Evolutionary conservation across 2,113 vertebrate genomes (phyloP), one percentile per base, ranked within the genome.

Genomic region (Notothenia rossii): DNA sequence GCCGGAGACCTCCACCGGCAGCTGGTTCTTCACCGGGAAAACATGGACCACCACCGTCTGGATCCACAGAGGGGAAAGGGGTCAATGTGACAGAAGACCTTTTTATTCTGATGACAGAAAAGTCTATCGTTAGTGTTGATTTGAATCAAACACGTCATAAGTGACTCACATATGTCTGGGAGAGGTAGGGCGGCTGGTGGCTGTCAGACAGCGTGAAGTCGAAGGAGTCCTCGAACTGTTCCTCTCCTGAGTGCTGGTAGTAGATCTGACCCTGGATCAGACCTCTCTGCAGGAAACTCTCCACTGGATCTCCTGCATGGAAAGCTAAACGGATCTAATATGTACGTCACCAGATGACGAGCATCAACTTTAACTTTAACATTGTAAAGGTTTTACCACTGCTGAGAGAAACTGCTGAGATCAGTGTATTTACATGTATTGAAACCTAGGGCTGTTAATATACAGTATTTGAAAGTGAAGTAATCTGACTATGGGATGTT

Each of bases 21-120:
- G 83, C 92, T 95, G 94, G 89, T 96, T 94, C 81, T 96, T 95
- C 73, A 96, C 93, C 11, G 89, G 40, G 71, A 89, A 95, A 40
- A 97, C 85, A 0, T 75, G 83, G 76, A 94, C 86, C 73, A 95
- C 89, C 85, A 95, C 83, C 1, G 81, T 95, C 94, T 96, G 84
- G 8, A 81, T 1, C n/a, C 49, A 20, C 1, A 11, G 53, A 13
- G 9, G 5, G 9, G 25, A 22, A 10, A 48, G 3, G 18, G 15
- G 0, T 29, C 15, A 67, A 48, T 4, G 25, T 22, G 55, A 50
- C 40, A 7, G 40, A n/a, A 45, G 0, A 17, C 12, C 13, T 8
- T 20, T 50, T 4, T 33, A 1, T 10, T 20, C 10, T 22, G 45
- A 10, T 7, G 48, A 12, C 0, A 25, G 10, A 45, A 20, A 36